Evolutionary conservation across 2,888 invertebrate species (phyloP), one percentile per base, ranked within the genome.

Genomic region (Parnassius mnemosyne): DNA sequence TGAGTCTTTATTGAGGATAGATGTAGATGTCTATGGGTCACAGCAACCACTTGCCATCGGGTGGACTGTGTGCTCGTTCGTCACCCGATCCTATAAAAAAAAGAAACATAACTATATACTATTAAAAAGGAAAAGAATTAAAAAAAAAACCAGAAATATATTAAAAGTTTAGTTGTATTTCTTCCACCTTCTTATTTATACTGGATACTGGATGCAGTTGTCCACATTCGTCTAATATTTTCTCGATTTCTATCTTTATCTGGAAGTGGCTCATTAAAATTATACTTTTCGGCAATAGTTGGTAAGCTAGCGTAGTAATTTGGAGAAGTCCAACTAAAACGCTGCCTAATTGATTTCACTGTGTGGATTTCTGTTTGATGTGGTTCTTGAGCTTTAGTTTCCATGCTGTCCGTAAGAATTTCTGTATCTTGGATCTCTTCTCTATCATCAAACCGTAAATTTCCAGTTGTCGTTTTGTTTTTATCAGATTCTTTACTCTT

Each of bases 191-290:
- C 20, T 74, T 77, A 65, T 84, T 85, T 20, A 84, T 74, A 20
- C 67, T 72, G 0, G 78, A 85, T 74, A 20, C 67, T 72, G 0
- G 78, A 77, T 0, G 75, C 73, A 0, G 77, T 78, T 47, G 79
- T 77, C 0, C 64, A 69, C 3, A 79, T 66, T 41, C 72, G 66
- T 16, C 75, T 79, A 1, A 80, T 55, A 44, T 71, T 64, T 42
- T 85, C 81, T 0, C 73, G 73, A 42, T 77, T 75, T 20, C 83
- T 72, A 56, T 87, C 87, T 3, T 57, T 72, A 16, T 84, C 85
- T 3, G 87, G 87, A 3, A 87, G 63, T 0, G 86, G 84, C 62
- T 87, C 87, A 42, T 83, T 67, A n/a, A 87, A 85, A 55, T 85
- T 77, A 53, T 86, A 87, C 64, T 74, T 79, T 13, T 86, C 84